Evolutionary conservation across 2,888 invertebrate species (phyloP).

Genomic region (Lydus trimaculatus): DNA sequence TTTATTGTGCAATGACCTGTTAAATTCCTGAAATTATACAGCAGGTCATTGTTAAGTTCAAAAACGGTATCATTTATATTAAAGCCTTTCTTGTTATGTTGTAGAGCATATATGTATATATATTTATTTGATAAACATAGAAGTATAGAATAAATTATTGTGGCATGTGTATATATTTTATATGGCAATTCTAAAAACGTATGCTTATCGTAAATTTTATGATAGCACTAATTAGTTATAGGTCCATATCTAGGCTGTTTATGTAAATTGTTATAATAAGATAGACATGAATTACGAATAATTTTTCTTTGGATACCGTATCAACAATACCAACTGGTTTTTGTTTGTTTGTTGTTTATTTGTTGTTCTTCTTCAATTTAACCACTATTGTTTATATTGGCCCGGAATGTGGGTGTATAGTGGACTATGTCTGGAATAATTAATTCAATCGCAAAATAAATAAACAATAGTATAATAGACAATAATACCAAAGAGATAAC

Average conservation of each 20-base stretch:
- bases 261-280: neutral
- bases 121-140: neutral
- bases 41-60: constrained; percentile 16
- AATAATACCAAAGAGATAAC: neutral
- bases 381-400: no score
- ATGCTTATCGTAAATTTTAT: neutral
- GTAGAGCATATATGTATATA: neutral
- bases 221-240: neutral
- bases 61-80: constrained; percentile 11
- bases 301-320: neutral
- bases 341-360: neutral
- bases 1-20: constrained; percentile 7
- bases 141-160: neutral
- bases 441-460: no score
- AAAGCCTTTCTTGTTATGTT: neutral
- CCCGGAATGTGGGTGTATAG: no score
- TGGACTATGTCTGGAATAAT: no score
- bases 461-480: neutral
- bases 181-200: neutral
- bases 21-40: neutral
- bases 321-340: neutral
- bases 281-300: neutral
- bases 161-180: neutral
- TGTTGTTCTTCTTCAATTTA: neutral
- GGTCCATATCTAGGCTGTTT: neutral